Base-by-base conservation (phyloP, 2,797 vertebrate genomes). In the Tolypeutes matacus region DNA sequence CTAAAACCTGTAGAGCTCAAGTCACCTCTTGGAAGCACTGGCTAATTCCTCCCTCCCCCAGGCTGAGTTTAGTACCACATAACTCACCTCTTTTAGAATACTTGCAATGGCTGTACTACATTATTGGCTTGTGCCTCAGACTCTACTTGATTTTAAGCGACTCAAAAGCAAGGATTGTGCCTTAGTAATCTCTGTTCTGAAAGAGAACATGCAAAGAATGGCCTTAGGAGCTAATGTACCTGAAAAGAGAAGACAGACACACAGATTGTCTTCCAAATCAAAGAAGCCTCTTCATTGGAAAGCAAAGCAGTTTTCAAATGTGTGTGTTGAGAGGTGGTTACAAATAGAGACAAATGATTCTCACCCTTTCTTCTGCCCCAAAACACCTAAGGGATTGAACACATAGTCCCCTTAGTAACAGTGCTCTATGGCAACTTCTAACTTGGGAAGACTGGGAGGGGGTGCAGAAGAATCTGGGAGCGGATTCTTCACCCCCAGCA, bases 81-180 rank as follows among this genome's bases (percentile, higher is more conserved):
- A 80, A 76, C 92, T 93, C 80, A 94, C 96, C 91, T 67, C 31
- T 67, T 80, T 72, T 10, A 34, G 62, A 78, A 85, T 17, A 58
- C 17, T 65, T 34, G 31, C 39, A 67, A 67, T 29, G 53, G 78
- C 39, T 11, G 51, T 5, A 46, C 39, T 31, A 51, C 14, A 49
- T 83, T 62, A 25, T 8, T 20, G 64, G 53, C 60, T 58, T 85
- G 20, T 2, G 12, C 80, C 51, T 65, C 25, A 39, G 39, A 39
- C 25, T 65, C 75, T 34, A 25, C 70, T 29, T 36, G 36, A 64
- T 64, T 53, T 7, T 25, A 80, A 34, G n/a, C 34, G 72, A 60
- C 29, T 49, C 49, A 80, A 65, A 94, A 76, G 9, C 64, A 75
- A 51, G 58, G 86, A 76, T 7, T 56, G 39, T 56, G 29, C 29